These are phyloP conservation scores for Ochotona curzoniae DNA, from an alignment of 2,113 vertebrate genomes.

Conservation along the genomic window DNA sequence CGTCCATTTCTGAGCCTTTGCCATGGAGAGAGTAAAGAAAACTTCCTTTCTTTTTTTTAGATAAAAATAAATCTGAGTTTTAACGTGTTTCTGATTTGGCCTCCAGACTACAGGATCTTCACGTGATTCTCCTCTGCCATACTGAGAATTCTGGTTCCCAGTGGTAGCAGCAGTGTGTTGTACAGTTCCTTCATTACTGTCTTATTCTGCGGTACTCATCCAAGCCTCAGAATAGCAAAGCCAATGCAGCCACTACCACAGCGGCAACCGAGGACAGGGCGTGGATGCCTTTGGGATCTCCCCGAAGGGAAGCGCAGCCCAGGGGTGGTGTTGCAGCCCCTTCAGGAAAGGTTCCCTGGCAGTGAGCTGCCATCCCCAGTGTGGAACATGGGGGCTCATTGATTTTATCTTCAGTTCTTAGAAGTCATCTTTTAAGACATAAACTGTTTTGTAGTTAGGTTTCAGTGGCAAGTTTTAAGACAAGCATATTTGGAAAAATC, in stretches of 20 bases:
- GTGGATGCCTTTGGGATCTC: neutral
- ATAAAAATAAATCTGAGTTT: slow-evolving; percentile 45
- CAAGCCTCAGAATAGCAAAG: neutral
- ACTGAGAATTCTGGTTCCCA: neutral
- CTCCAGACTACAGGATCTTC: neutral
- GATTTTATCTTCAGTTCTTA: slow-evolving; percentile 29
- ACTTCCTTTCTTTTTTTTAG: neutral
- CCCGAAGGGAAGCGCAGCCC: neutral
- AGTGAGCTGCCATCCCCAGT: neutral
- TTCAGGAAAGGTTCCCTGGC: neutral
- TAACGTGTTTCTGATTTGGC: slow-evolving; percentile 4
- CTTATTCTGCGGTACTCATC: neutral
- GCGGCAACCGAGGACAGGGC: neutral
- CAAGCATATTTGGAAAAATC: neutral
- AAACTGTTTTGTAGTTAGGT: neutral
- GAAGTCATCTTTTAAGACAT: neutral
- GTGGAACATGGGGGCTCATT: neutral
- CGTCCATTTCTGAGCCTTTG: slow-evolving; percentile 23
- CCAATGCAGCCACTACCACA: neutral
- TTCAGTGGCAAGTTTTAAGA: neutral
- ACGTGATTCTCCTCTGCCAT: neutral
- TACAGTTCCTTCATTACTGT: neutral
- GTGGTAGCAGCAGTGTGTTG: neutral
- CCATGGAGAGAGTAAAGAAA: neutral
- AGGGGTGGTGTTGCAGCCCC: neutral